Conservation (phyloP, 2,113 vertebrate genomes). For the Anolis carolinensis region DNA sequence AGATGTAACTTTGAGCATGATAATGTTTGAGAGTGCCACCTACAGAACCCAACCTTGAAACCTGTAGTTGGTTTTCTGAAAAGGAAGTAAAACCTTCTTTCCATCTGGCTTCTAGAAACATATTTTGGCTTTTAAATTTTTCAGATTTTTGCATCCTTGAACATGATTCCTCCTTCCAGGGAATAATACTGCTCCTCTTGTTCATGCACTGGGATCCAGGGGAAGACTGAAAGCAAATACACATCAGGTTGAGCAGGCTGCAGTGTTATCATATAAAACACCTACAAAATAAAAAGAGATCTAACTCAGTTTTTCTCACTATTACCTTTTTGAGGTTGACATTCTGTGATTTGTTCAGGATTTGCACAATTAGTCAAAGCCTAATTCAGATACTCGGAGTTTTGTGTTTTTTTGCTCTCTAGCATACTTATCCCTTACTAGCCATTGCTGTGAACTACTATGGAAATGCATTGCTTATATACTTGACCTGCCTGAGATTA, state of each 20-base stretch:
- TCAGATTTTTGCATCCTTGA: not conserved
- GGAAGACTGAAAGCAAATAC: slow-evolving; percentile 21
- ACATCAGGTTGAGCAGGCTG: not conserved
- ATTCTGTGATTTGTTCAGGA: not conserved
- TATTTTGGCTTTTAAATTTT: not conserved
- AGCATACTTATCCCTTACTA: not conserved
- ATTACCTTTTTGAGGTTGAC: not conserved
- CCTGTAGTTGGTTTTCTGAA: too few relatives aligned
- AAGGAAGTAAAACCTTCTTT: not conserved
- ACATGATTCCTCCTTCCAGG: not conserved
- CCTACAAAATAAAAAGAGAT: not conserved
- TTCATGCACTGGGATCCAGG: slow-evolving; percentile 6
- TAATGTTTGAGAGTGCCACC: not conserved
- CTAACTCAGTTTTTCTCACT: not conserved
- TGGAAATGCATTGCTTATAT: not conserved
- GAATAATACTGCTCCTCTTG: not conserved
- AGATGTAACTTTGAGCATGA: not conserved
- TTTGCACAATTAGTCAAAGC: not conserved
- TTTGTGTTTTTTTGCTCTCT: too few relatives aligned
- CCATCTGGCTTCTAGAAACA: not conserved
- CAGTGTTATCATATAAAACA: not conserved
- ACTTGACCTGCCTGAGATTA: not conserved
- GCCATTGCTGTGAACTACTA: not conserved
- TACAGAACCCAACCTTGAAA: not conserved
- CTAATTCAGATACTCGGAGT: too few relatives aligned